phyloP scores from a whole-genome alignment of 2,888 invertebrate genomes.

The Drosophila acutilabella region DNA sequence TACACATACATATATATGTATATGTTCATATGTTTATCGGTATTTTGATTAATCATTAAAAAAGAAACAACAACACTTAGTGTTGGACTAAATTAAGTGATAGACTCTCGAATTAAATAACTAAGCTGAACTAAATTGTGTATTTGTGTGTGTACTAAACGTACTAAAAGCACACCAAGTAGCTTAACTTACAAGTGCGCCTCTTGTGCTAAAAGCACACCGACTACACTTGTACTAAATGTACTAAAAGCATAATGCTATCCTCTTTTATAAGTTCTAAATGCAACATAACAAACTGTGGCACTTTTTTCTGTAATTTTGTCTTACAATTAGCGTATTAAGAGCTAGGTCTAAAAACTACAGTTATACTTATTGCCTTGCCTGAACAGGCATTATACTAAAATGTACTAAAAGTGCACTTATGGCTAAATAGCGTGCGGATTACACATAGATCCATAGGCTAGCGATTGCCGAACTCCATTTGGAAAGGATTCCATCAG shows the following conservation, averaged over 20 bases:
- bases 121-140: conserved; percentile 34
- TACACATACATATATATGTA: neutral
- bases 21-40: conserved; percentile 1
- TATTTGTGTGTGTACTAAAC: conserved; percentile 13
- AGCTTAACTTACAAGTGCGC: neutral
- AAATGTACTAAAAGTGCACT: conserved; percentile 76
- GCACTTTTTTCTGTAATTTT: conserved; percentile 25
- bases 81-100: conserved; percentile 56
- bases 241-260: conserved; percentile 41
- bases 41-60: conserved; percentile 37
- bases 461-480: neutral
- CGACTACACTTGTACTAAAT: conserved; percentile 17
- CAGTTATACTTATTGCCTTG: conserved; percentile 63
- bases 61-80: conserved; percentile 69
- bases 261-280: neutral
- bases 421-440: conserved; percentile 58
- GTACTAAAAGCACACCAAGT: conserved; percentile 38
- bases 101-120: conserved; percentile 42
- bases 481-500: neutral
- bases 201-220: conserved; percentile 48
- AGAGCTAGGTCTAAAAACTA: conserved; percentile 17
- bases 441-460: conserved; percentile 3
- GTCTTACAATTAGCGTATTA: conserved; percentile 16
- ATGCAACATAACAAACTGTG: conserved; percentile 65
- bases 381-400: conserved; percentile 69